These are phyloP conservation scores for Holacanthella duospinosa DNA, from an alignment of 2,888 invertebrate species.

Conservation along the genomic window DNA sequence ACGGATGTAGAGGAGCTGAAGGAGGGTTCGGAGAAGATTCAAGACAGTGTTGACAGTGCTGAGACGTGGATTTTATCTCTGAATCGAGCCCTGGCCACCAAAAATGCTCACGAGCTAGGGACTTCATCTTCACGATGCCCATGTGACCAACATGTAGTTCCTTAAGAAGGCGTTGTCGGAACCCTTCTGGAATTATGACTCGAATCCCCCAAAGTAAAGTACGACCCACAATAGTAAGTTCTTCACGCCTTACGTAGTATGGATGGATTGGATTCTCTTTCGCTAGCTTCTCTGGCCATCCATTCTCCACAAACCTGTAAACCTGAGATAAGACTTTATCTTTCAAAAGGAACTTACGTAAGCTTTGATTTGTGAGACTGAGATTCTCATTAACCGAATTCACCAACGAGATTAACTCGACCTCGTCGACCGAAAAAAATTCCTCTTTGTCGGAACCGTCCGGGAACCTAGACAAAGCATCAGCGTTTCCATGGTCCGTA, in stretches of 20 bases:
- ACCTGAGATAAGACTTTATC: not conserved
- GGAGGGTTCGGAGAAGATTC: conserved; percentile 67
- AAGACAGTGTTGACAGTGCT: not conserved
- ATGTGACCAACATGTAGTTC: not conserved
- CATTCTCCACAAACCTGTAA: not conserved
- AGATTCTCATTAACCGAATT: not conserved
- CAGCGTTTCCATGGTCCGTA: conserved; percentile 38
- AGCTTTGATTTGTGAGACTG: not conserved
- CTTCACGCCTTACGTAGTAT: not conserved
- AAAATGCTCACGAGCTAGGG: not conserved
- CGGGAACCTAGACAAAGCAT: too few relatives aligned
- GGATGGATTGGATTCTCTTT: not conserved
- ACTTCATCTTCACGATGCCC: not conserved
- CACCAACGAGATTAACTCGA: not conserved
- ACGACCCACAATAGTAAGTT: conserved; percentile 12
- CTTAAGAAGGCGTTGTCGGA: not conserved
- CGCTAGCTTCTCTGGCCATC: conserved; percentile 11
- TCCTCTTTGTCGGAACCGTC: not conserved
- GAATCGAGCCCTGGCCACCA: conserved; percentile 8
- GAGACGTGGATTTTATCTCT: not conserved
- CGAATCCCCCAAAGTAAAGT: conserved; percentile 3
- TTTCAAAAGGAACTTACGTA: not conserved
- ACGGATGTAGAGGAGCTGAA: conserved; percentile 45
- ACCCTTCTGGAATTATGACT: not conserved
- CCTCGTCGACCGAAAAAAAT: not conserved